These are phyloP conservation scores for Agelastica alni DNA, from an alignment of 2,888 invertebrate species.

Conservation along the genomic window DNA sequence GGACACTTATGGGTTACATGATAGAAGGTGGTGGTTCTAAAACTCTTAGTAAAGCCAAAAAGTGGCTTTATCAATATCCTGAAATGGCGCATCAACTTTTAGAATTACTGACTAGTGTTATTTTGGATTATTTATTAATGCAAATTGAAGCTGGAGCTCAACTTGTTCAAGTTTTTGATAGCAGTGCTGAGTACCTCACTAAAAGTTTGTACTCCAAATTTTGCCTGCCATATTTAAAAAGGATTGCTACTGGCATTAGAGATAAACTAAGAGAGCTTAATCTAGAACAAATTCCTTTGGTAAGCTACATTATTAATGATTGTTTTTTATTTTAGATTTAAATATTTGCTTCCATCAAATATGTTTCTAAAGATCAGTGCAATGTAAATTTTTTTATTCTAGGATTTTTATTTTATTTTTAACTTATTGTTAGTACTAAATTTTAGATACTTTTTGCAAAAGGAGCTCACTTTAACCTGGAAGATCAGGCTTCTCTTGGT, in stretches of 20 bases:
- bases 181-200: slow-evolving; percentile 88
- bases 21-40: slow-evolving; percentile 95
- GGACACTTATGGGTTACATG: slow-evolving; percentile 98
- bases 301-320: too few relatives aligned
- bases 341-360: too few relatives aligned
- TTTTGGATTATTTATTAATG: slow-evolving; percentile 89
- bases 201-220: slow-evolving; percentile 76
- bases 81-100: slow-evolving; percentile 77
- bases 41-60: slow-evolving; percentile 88
- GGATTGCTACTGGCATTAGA: slow-evolving; percentile 74
- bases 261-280: slow-evolving; percentile 65
- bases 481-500: slow-evolving; percentile 73
- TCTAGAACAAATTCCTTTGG: slow-evolving; percentile 82
- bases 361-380: too few relatives aligned
- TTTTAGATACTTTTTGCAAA: slow-evolving; percentile 87
- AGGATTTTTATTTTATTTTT: too few relatives aligned
- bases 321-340: too few relatives aligned
- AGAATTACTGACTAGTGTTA: slow-evolving; percentile 75
- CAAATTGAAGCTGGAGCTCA: slow-evolving; percentile 84
- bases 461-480: slow-evolving; percentile 86
- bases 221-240: slow-evolving; percentile 70
- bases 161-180: slow-evolving; percentile 93
- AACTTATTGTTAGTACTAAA: too few relatives aligned
- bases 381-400: too few relatives aligned
- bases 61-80: slow-evolving; percentile 83